Base-by-base conservation (phyloP, 2,888 invertebrate species). In the Torymus texanus region DNA sequence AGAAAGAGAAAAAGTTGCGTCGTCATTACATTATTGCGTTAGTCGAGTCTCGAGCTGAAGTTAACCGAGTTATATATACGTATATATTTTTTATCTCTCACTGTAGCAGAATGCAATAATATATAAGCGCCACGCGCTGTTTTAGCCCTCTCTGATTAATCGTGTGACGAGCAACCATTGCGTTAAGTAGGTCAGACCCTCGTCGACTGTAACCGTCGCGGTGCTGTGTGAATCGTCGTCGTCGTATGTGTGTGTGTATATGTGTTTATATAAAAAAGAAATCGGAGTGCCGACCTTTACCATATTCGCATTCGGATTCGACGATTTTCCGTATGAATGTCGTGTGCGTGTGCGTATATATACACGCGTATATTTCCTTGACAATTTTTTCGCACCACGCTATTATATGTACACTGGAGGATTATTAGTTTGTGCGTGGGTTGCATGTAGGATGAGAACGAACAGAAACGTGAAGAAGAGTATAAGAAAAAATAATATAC, bases 131-230 rank as follows among this genome's bases (percentile, higher is more conserved):
- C 24, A 68, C 53, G 62, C 21, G 24, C 12, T n/a, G 63, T 18
- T 51, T 51, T n/a, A 21, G 21, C 55, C 16, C 50, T 18, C 62
- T 56, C 62, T 72, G 78, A 78, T 78, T 29, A 66, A 78, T 66
- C 77, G 59, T 61, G 59, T 41, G 56, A 18, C 21, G 50, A 56
- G 16, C 50, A 14, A 21, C 21, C 53, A 13, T 14, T 21, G 50
- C 24, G 50, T 41, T 62, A 80, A 80, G 56, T 80, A 18, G 80
- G 80, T 77, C 80, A 72, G 59, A 29, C 10, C 50, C 21, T 21
- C 24, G 41, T 63, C 41, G 58, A 76, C 58, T 70, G 50, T 70
- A 71, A 59, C 51, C 70, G 16, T 58, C 21, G 2, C 2, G 21
- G 41, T 8, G 5, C 8, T 1, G 8, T 8, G 41, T 41, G 77